Base-by-base conservation (phyloP, 1,140 invertebrate genomes). In the Calephelis nemesis region DNA sequence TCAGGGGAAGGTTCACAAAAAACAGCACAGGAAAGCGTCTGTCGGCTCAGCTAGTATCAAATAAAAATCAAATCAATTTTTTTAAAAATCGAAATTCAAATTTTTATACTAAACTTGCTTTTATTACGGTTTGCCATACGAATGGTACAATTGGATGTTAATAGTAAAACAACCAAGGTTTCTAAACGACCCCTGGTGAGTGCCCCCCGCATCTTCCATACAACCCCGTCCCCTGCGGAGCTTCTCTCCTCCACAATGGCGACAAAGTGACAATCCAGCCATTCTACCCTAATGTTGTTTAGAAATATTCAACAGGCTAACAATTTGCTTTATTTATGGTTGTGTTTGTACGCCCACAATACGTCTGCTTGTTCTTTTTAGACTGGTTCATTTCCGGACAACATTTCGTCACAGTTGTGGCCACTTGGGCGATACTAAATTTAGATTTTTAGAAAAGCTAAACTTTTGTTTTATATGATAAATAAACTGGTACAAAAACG, bases 201-300 rank as follows among this genome's bases (percentile, higher is more conserved):
- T 54, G 67, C 74, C 79, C 80, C 82, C 78, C 70, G 81, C 74
- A 71, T 63, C 60, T 65, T 74, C 70, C 72, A 67, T 50, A 58
- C 54, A 58, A 68, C 72, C 75, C 74, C 70, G 78, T 75, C 79
- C 79, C 84, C 82, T 70, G 79, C 79, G 63, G 82, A 62, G 80
- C 63, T 64, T 77, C 75, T 78, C 75, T 80, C 79, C 79, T 71
- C 69, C 69, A 71, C 75, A 82, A 69, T 74, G 79, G 80, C 83
- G 83, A 90, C 88, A 88, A 90, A 88, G 81, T 87, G 87, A 87
- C 85, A 88, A 90, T 88, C 84, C 81, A 78, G 78, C 81, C 81
- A 89, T 89, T 87, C 84, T 78, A 73, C 79, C 77, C 84, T 88
- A 88, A 91, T 91, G 85, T 84, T 86, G 81, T 91, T 89, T 88